Base-by-base conservation (phyloP, 2,888 invertebrate species). In the Orthonevra nobilis region DNA sequence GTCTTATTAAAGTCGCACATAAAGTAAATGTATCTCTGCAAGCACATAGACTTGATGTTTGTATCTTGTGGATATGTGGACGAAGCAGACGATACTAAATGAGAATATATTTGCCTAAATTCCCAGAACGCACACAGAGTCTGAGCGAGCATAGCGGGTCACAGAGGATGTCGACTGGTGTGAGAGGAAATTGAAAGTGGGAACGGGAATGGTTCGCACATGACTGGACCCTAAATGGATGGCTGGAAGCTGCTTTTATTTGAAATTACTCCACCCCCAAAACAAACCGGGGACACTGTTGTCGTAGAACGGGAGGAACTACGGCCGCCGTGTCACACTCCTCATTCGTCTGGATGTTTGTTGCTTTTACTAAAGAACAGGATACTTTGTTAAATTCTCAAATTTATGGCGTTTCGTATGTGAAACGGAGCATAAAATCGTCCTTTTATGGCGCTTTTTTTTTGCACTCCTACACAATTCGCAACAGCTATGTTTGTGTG, bases 371-470 rank as follows among this genome's bases (percentile, higher is more conserved):
- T 30, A 38, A 40, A 44, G 46, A 46, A 56, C 32, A 23, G 44
- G 61, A 38, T 64, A 64, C 70, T 72, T 66, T 48, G 72, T 68
- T 79, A 79, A 73, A 79, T 79, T 79, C 68, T 42, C 61, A 79
- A 79, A 79, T 79, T 79, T 79, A 79, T 72, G 66, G 60, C 68
- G 63, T 79, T 73, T 73, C 79, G 42, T 56, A 73, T 73, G 73
- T 73, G 79, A 68, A 79, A 66, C 73, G 48, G 36, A 79, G 73
- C 79, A 68, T 66, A 50, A 79, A 79, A 79, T 79, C 73, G 73
- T 79, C 73, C 73, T 73, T 70, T 73, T 72, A 54, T 61, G 30
- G 50, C 23, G 5, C 5, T 34, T 34, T 34, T 9, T 12, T 3
- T 14, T 10, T 23, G 17, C 20, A 5, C 14, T 26, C 23, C n/a